A percentile compares a stretch with the other conserved stretches of the same genome.
These are phyloP conservation scores for Macropodus opercularis DNA, from an alignment of 2,797 vertebrate genomes.

Conservation along the genomic window DNA sequence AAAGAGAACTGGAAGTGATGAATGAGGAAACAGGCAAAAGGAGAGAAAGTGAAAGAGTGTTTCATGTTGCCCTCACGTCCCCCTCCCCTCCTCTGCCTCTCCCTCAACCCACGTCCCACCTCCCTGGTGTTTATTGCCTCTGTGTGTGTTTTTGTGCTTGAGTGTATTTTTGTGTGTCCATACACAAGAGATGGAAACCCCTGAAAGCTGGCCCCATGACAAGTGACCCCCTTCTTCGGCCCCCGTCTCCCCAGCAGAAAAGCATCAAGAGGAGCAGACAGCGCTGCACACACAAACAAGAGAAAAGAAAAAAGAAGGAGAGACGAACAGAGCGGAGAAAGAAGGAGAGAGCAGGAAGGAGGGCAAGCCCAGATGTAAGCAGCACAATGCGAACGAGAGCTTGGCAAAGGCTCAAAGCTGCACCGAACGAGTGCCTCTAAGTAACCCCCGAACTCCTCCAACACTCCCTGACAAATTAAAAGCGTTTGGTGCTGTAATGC, in stretches of 20 bases:
- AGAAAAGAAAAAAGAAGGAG: slow-evolving; percentile 59
- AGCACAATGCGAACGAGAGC: slow-evolving; percentile 84
- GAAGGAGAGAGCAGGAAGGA: slow-evolving; percentile 71
- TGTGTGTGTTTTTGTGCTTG: slow-evolving; percentile 32
- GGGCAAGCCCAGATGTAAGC: slow-evolving; percentile 88
- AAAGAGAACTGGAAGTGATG: slow-evolving; percentile 7
- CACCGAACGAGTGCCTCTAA: slow-evolving; percentile 84
- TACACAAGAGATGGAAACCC: slow-evolving; percentile 72
- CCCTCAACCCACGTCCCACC: slow-evolving; percentile 57
- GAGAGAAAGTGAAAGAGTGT: slow-evolving; percentile 52
- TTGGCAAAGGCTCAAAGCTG: slow-evolving; percentile 91
- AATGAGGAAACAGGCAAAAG: slow-evolving; percentile 4
- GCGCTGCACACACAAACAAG: slow-evolving; percentile 31
- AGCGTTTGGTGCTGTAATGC: slow-evolving; percentile 81
- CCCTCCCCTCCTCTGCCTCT: slow-evolving; percentile 34
- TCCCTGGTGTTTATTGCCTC: slow-evolving; percentile 66
- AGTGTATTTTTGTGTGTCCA: slow-evolving; percentile 44
- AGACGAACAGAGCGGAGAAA: slow-evolving; percentile 63
- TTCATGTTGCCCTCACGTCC: slow-evolving; percentile 61
- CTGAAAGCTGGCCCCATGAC: slow-evolving; percentile 79
- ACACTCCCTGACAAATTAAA: slow-evolving; percentile 83
- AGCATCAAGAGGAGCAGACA: slow-evolving; percentile 74
- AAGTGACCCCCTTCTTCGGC: slow-evolving; percentile 73
- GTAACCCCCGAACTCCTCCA: slow-evolving; percentile 56
- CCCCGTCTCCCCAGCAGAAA: slow-evolving; percentile 58